Conservation (phyloP, 2,113 vertebrate genomes). For the Bubo scandiacus region DNA sequence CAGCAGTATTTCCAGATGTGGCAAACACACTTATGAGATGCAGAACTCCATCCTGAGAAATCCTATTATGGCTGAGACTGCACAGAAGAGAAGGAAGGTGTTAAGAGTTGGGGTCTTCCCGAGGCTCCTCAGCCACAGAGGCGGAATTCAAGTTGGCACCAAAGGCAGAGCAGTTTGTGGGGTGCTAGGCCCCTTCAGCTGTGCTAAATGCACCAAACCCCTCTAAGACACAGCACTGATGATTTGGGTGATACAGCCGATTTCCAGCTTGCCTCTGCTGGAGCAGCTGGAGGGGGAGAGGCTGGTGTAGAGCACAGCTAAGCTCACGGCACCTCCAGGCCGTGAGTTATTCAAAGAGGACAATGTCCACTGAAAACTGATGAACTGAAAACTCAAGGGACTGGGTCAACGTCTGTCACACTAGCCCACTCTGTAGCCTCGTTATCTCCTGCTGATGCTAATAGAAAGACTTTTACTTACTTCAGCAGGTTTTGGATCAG, state of each 20-base stretch:
- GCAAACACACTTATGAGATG: conserved; percentile 57
- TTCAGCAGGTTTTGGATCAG: background rate
- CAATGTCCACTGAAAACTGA: accelerated
- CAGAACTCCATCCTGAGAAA: conserved; percentile 67
- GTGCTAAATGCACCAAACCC: background rate
- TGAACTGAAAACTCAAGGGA: background rate
- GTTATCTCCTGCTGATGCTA: background rate
- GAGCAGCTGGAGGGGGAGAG: background rate
- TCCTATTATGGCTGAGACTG: conserved; percentile 70
- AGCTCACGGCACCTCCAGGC: background rate
- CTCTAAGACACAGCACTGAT: background rate
- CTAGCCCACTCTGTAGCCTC: background rate
- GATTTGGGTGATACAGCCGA: background rate
- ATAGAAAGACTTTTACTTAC: background rate
- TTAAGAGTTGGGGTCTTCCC: background rate
- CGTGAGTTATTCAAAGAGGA: background rate
- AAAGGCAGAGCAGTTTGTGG: background rate
- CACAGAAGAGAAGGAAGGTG: background rate
- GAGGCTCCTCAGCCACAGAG: background rate
- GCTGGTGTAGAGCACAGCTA: background rate
- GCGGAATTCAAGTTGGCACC: background rate
- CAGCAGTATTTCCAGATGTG: conserved; percentile 9
- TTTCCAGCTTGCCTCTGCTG: background rate
- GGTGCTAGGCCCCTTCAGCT: background rate
- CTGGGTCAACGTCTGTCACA: background rate